Evolutionary conservation across 2,797 vertebrate species (phyloP), one percentile per base, ranked within the genome.

Genomic region (Esox masquinongy): DNA sequence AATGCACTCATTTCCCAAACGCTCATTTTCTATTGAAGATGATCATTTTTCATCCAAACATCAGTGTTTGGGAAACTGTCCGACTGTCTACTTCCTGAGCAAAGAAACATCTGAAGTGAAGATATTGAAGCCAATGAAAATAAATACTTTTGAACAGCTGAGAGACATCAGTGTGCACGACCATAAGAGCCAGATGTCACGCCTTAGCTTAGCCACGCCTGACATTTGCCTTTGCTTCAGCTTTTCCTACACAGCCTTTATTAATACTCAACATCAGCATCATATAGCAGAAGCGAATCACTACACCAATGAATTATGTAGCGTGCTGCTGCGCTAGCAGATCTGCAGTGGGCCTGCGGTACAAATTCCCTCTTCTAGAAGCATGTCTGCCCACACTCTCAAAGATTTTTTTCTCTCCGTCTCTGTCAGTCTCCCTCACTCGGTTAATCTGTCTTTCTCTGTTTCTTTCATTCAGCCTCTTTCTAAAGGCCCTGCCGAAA

Each of bases 241-340:
- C 78, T 74, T 82, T 79, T 75, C 39, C 81, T 77, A 59, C 39
- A 70, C 53, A 64, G 70, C 68, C 77, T 81, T 85, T 83, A 89
- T 85, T 83, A 89, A 90, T 88, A 85, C 74, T 88, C 86, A 75
- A 89, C 73, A 70, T 49, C 67, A 61, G 68, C 68, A 71, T 80
- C 81, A 87, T 73, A 39, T 59, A 82, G 66, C 77, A 69, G 68
- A 76, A 26, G 78, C 83, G 77, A 87, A 83, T 91, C 84, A 85
- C 77, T 51, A 75, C 72, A 66, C 14, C 82, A 78, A 86, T 87
- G 4, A 90, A 89, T 91, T 47, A 89, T 88, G 82, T 17, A 83
- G 78, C 22, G 9, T 59, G n/a, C 31, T 51, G 61, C 75, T 75
- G 72, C 64, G 79, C 76, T 26, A 77, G 76, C 56, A 80, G 67